phyloP scores from a whole-genome alignment of 1,140 invertebrate species.

The Hyles euphorbiae region DNA sequence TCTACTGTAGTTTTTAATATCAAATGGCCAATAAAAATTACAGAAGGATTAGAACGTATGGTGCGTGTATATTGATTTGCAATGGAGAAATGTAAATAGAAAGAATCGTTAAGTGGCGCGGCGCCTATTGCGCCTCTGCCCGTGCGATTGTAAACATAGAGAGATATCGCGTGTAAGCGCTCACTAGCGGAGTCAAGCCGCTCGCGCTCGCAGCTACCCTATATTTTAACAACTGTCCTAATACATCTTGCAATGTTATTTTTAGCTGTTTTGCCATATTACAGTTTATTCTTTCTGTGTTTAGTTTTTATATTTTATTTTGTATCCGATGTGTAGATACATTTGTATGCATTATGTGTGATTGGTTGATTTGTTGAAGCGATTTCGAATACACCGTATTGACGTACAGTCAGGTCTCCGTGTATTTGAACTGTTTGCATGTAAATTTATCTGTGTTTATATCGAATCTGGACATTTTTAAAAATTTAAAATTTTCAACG shows the following conservation, averaged over 20 bases:
- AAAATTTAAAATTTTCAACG: conserved; percentile 72
- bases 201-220: conserved; percentile 49
- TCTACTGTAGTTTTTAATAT: no score
- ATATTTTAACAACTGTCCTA: conserved; percentile 76
- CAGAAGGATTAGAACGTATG: no score
- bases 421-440: conserved; percentile 37
- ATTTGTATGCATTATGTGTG: no score
- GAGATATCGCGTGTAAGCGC: conserved; percentile 64
- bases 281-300: conserved; percentile 67
- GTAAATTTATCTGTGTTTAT: conserved; percentile 73
- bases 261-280: conserved; percentile 71
- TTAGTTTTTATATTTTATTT: conserved; percentile 68
- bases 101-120: background rate
- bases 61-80: no score
- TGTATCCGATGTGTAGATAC: no score
- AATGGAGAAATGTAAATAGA: no score
- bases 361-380: no score
- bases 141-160: conserved; percentile 48
- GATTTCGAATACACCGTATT: no score
- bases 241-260: conserved; percentile 75
- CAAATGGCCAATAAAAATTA: no score
- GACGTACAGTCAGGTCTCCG: background rate
- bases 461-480: conserved; percentile 38
- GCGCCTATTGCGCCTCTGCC: conserved; percentile 6
- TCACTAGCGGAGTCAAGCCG: conserved; percentile 54